A percentile compares a stretch with the other conserved stretches of the same genome.
These are phyloP conservation scores for Rattus rattus DNA, from an alignment of 2,113 vertebrate species.

Conservation along the genomic window DNA sequence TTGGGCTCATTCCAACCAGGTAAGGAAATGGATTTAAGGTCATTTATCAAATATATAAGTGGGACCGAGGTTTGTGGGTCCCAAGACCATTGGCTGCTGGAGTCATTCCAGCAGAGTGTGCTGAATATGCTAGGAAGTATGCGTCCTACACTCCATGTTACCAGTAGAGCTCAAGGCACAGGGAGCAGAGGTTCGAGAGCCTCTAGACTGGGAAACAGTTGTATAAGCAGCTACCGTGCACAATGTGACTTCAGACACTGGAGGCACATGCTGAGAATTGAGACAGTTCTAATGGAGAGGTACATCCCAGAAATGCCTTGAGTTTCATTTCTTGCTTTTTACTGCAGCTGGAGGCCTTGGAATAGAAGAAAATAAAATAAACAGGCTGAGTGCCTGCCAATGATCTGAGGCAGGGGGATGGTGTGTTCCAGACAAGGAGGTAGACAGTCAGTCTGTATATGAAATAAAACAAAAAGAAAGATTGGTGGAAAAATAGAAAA, in stretches of 20 bases:
- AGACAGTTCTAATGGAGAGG: not conserved
- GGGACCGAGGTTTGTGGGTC: not conserved
- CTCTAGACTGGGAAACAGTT: not conserved
- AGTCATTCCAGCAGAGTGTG: not conserved
- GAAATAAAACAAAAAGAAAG: not conserved
- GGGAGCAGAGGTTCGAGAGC: not conserved
- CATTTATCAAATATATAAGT: not conserved
- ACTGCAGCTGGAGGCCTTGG: not conserved
- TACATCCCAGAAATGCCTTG: not conserved
- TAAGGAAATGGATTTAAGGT: not conserved
- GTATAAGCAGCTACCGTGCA: not conserved
- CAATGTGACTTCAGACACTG: not conserved
- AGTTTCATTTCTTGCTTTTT: not conserved
- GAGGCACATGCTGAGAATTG: not conserved
- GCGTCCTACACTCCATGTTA: not conserved
- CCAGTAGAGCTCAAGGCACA: not conserved
- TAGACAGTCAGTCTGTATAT: not conserved
- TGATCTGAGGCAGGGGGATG: not conserved
- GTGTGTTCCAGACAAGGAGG: not conserved
- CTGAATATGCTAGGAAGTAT: not conserved
- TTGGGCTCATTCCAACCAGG: not conserved
- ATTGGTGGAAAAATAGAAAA: not conserved
- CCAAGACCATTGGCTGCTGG: not conserved
- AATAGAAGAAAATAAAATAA: not conserved
- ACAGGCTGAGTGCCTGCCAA: no score